Evolutionary conservation across 2,797 vertebrate species (phyloP).

Genomic region (Sternarchorhynchus goeldii): DNA sequence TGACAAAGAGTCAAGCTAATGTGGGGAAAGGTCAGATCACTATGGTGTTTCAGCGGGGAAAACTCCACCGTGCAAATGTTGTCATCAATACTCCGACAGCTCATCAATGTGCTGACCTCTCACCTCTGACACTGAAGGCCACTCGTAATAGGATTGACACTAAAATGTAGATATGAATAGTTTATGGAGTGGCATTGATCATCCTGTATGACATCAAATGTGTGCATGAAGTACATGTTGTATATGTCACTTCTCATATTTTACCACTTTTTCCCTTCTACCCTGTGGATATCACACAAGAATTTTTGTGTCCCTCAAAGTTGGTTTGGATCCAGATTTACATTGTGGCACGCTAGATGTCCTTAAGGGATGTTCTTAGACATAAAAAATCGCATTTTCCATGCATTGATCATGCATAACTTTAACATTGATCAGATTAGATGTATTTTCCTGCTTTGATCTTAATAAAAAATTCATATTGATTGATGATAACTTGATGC

Average conservation of each 20-base stretch:
- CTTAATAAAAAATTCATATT: constrained; percentile 29
- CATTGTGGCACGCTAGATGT: constrained; percentile 1
- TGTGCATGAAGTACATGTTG: background rate
- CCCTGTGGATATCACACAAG: background rate
- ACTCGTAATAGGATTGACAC: constrained; percentile 59
- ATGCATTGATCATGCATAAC: constrained; percentile 46
- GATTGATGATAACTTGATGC: constrained; percentile 38
- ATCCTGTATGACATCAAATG: constrained; percentile 13
- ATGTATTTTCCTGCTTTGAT: constrained; percentile 50
- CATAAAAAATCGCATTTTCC: constrained; percentile 33
- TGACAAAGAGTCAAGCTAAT: constrained; percentile 35
- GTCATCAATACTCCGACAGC: constrained; percentile 61
- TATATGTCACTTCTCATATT: background rate
- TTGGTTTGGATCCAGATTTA: background rate
- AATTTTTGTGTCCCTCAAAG: too few relatives aligned
- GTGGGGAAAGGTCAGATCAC: constrained; percentile 47
- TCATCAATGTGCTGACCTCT: constrained; percentile 64
- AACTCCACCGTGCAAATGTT: constrained; percentile 43
- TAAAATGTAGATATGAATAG: constrained; percentile 62
- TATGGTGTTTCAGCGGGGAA: constrained; percentile 53
- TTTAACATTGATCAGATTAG: constrained; percentile 49
- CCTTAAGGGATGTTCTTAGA: constrained; percentile 9
- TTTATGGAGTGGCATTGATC: constrained; percentile 45
- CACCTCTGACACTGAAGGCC: constrained; percentile 63
- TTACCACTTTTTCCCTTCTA: background rate